Conservation (phyloP, 2,113 vertebrate species). For the Hypomesus transpacificus region DNA sequence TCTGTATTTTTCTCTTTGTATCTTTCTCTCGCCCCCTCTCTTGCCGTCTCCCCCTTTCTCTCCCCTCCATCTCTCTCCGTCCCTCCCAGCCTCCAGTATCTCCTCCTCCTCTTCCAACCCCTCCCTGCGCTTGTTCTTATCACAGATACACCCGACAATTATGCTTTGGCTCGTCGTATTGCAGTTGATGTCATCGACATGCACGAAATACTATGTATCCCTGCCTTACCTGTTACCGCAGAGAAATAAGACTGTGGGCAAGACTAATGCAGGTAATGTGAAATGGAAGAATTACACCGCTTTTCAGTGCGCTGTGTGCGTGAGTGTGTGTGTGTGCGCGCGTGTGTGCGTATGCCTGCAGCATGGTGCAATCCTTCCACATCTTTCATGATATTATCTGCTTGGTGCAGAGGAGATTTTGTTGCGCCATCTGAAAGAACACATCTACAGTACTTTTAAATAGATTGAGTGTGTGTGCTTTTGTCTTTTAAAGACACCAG, state of each 20-base stretch:
- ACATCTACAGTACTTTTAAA: background rate
- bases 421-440: constrained; percentile 31
- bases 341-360: background rate
- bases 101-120: background rate
- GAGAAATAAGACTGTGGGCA: background rate
- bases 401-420: constrained; percentile 58
- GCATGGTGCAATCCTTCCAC: background rate
- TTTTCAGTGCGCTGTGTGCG: background rate
- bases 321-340: background rate
- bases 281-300: background rate
- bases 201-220: background rate
- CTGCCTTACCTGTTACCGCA: no score
- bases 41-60: background rate
- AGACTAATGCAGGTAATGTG: background rate
- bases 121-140: background rate
- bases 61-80: background rate
- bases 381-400: constrained; percentile 29
- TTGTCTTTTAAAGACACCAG: constrained; percentile 57
- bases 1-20: no score
- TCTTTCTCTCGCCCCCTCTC: background rate
- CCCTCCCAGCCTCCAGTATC: background rate
- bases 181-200: background rate
- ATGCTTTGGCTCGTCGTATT: background rate
- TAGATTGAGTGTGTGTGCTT: constrained; percentile 2
- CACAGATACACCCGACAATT: background rate